A percentile compares a stretch with the other conserved stretches of the same genome.
Conservation (phyloP, 1,140 invertebrate species). For the Polypedilum vanderplanki region DNA sequence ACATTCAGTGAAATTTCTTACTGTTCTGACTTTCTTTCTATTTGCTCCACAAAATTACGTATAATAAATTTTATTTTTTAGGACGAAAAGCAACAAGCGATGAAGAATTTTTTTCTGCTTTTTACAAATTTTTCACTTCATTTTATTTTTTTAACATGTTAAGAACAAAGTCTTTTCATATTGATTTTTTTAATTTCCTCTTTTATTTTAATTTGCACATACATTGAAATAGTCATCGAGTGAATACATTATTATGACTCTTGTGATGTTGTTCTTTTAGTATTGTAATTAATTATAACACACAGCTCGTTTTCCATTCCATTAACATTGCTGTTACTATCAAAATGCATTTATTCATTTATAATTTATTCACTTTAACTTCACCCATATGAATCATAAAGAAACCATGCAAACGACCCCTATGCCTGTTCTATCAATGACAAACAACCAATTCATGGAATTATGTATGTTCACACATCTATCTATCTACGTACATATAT, state of each 20-base stretch:
- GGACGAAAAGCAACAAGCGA: background rate
- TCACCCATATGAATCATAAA: slow-evolving; percentile 4
- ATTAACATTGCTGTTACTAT: no score
- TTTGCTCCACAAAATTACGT: background rate
- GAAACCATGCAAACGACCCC: slow-evolving; percentile 15
- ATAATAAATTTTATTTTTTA: background rate
- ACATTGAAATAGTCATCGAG: no score
- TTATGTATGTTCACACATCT: background rate
- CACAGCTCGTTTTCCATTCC: no score
- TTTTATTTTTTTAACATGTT: background rate
- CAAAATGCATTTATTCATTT: no score
- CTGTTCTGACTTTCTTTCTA: background rate
- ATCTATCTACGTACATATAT: no score
- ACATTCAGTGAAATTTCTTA: slow-evolving; percentile 2
- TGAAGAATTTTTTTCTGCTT: background rate
- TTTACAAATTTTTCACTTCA: background rate
- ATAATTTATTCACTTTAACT: background rate
- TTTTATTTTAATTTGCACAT: background rate
- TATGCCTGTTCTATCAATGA: background rate
- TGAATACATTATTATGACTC: no score
- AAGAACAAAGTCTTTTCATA: background rate
- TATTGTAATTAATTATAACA: no score
- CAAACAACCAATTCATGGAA: background rate
- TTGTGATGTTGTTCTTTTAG: no score
- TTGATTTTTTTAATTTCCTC: background rate